Evolutionary conservation across 2,113 vertebrate species (phyloP), one percentile per base, ranked within the genome.

Genomic region (Drymodes brunneopygia): DNA sequence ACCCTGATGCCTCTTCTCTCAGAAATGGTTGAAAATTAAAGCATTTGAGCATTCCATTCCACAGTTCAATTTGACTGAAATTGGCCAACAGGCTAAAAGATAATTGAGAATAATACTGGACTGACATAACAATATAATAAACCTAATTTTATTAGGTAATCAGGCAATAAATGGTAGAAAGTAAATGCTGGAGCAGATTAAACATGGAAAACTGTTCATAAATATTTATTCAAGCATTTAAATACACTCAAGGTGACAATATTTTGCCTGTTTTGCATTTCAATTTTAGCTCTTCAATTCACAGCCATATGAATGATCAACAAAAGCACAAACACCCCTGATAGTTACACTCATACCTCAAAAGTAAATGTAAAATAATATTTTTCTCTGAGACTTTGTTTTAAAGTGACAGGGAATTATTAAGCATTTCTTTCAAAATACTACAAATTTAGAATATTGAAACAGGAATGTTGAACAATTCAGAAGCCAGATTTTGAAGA

Each of bases 211-310:
- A 74, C 38, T 60, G 35, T 62, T 87, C 40, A 81, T 87, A 91
- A 95, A 92, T 95, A 91, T 92, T 95, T 92, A 90, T 94, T 77
- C 33, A 79, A 73, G 15, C 18, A 50, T 85, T 72, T 92, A 58
- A 95, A 88, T 57, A 18, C 19, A 50, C 64, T 88, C 54, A 91
- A 79, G 71, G 54, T 92, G 74, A 78, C n/a, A 25, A 54, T 72
- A 90, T 86, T 40, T 56, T 40, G 17, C 36, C 36, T 2, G 0
- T 71, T 92, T 81, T 73, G 33, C 35, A 75, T 86, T 93, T 83
- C 33, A 72, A 0, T 73, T 51, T 82, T 66, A 80, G 15, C 54
- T 7, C 33, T 72, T 75, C 2, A 1, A 45, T 83, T 71, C 58
- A 78, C 42, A 91, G 28, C 24, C 12, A 3, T 62, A 31, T 45